Conservation (phyloP, 1,140 invertebrate genomes). For the Drosophila grimshawi region DNA sequence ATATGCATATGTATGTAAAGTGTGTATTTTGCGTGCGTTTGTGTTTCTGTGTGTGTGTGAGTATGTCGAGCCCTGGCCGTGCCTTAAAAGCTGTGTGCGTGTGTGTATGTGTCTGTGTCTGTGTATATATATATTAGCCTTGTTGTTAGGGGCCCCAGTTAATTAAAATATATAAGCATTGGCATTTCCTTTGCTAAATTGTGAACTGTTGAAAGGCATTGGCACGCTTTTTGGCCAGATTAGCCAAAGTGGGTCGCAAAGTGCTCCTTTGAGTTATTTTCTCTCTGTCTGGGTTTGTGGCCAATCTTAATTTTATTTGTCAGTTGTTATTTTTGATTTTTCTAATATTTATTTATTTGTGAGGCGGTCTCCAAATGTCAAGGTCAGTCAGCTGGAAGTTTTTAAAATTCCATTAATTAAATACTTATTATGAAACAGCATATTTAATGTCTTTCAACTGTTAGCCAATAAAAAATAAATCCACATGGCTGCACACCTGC, state of each 20-base stretch:
- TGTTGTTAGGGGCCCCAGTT: conserved; percentile 16
- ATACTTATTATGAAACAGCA: neutral
- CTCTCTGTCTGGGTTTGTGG: neutral
- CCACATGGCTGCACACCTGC: neutral
- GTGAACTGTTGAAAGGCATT: conserved; percentile 49
- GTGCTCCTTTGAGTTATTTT: conserved; percentile 5
- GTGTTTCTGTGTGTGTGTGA: conserved; percentile 5
- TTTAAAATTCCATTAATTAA: conserved; percentile 1
- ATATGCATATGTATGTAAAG: conserved; percentile 2
- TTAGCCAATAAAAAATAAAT: conserved; percentile 6
- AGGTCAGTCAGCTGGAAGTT: conserved; percentile 9
- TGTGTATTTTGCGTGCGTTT: conserved; percentile 15
- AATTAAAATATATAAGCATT: conserved; percentile 54
- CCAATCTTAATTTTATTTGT: conserved; percentile 45
- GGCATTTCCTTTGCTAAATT: conserved; percentile 30
- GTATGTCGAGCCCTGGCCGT: neutral
- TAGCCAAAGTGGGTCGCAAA: conserved; percentile 42
- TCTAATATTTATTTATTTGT: neutral
- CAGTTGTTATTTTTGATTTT: conserved; percentile 50
- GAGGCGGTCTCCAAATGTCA: conserved; percentile 10
- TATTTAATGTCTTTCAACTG: neutral
- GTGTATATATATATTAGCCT: neutral
- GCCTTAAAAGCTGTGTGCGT: neutral
- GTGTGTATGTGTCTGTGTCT: too few species aligned
- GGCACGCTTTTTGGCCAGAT: conserved; percentile 29